Evolutionary conservation across 1,140 invertebrate species (phyloP), one percentile per base, ranked within the genome.

Genomic region (Aphelinus certus): DNA sequence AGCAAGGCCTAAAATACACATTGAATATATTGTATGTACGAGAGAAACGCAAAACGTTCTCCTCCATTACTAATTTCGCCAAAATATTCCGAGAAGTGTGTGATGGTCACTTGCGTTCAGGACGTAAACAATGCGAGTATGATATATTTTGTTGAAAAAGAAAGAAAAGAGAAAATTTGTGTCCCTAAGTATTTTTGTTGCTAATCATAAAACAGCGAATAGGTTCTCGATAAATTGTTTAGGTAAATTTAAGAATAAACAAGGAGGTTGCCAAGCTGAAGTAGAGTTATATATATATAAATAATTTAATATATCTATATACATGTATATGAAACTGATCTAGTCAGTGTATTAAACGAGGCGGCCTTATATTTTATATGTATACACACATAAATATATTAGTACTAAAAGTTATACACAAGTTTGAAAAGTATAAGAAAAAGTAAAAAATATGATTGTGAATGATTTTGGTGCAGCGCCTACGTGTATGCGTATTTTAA

Each of bases 281-380:
- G 26, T 26, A 26, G 26, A 26, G 26, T 53, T 53, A 53, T 53
- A 53, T 53, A 53, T 53, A 9, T 53, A 53, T 6, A 4, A 4
- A 53, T 53, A 9, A 6, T 6, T 53, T 4, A 6, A 53, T 6
- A 53, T 9, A 53, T 53, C 4, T 9, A 53, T 53, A 53, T 9
- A 9, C 9, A 53, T 9, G 51, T 9, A 58, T 79, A 68, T 26
- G 57, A 60, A 63, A 87, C 85, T 87, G 86, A 85, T 87, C 87
- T 88, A 88, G 86, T 88, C 87, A 86, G 86, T 88, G 85, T 86
- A 87, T 85, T 84, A 71, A 86, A 84, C 83, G 84, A 85, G 87
- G 87, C 86, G 87, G 87, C 87, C 87, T 88, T 88, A 88, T 87
- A 85, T 87, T 87, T 87, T 86, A 79, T 83, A 85, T 83, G 80